Percentiles rank a stretch among this genome's conserved stretches.
These are phyloP conservation scores for Zonotrichia leucophrys DNA, from an alignment of 2,113 vertebrate species.

Conservation along the genomic window DNA sequence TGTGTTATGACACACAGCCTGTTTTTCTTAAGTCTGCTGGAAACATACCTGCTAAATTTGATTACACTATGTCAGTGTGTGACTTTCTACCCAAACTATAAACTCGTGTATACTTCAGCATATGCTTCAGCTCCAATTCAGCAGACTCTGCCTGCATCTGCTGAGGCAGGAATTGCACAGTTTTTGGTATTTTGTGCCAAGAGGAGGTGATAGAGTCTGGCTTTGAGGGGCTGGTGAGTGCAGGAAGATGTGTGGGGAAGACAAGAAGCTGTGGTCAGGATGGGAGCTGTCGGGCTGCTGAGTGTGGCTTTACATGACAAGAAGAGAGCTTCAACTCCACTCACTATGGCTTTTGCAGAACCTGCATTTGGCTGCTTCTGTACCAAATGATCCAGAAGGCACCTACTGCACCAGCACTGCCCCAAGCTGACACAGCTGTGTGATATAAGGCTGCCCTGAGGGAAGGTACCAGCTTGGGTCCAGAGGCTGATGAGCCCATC, in stretches of 20 bases:
- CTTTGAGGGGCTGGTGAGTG: not conserved
- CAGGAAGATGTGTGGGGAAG: not conserved
- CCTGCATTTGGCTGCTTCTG: not conserved
- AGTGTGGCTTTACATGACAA: not conserved
- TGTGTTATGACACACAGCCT: not conserved
- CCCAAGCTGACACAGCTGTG: not conserved
- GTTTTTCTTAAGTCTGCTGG: not conserved
- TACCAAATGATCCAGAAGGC: not conserved
- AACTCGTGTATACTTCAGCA: not conserved
- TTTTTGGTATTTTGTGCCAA: not conserved
- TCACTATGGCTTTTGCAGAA: not conserved
- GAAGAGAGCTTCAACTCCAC: not conserved
- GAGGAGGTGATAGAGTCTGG: not conserved
- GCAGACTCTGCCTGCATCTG: not conserved
- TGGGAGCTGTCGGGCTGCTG: not conserved
- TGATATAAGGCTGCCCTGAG: not conserved
- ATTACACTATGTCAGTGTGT: not conserved
- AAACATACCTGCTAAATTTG: not conserved
- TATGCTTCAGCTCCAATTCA: not conserved
- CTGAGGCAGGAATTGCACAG: not conserved
- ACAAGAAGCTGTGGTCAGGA: not conserved
- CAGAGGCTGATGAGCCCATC: not conserved
- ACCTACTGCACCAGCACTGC: not conserved
- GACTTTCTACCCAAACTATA: not conserved
- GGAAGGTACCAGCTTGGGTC: not conserved